Evolutionary conservation across 2,888 invertebrate genomes (phyloP).

Genomic region (Craniophora ligustri): DNA sequence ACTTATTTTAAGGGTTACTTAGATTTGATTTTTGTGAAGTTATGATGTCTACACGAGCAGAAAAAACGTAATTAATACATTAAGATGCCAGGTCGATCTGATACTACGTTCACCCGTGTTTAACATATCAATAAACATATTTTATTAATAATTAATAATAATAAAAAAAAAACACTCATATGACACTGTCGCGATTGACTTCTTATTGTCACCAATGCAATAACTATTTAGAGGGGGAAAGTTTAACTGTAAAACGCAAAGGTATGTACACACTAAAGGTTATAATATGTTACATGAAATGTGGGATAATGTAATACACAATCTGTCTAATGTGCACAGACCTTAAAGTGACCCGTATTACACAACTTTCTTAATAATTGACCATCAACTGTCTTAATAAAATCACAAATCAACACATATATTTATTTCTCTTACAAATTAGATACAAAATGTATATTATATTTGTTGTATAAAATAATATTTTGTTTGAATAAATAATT

Average conservation of each 20-base stretch:
- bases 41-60: slow-evolving; percentile 38
- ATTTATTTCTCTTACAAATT: slow-evolving; percentile 49
- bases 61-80: slow-evolving; percentile 52
- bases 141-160: slow-evolving; percentile 57
- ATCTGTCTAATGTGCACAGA: slow-evolving; percentile 68
- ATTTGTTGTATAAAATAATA: slow-evolving; percentile 46
- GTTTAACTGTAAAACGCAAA: slow-evolving; percentile 50
- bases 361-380: slow-evolving; percentile 49
- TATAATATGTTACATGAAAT: slow-evolving; percentile 47
- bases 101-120: slow-evolving; percentile 60
- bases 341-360: slow-evolving; percentile 58
- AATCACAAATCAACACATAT: slow-evolving; percentile 39
- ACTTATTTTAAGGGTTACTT: too few species aligned
- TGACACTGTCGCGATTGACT: slow-evolving; percentile 78
- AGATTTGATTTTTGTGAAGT: neutral
- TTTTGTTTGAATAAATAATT: slow-evolving; percentile 47
- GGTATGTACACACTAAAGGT: slow-evolving; percentile 67
- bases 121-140: slow-evolving; percentile 56
- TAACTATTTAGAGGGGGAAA: slow-evolving; percentile 44
- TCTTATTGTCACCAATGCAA: slow-evolving; percentile 71
- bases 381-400: slow-evolving; percentile 23
- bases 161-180: slow-evolving; percentile 65
- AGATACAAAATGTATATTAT: slow-evolving; percentile 50
- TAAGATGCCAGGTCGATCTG: slow-evolving; percentile 61
- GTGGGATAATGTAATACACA: slow-evolving; percentile 47